phyloP scores from a whole-genome alignment of 2,113 vertebrate genomes.

The Spheniscus mendiculus region DNA sequence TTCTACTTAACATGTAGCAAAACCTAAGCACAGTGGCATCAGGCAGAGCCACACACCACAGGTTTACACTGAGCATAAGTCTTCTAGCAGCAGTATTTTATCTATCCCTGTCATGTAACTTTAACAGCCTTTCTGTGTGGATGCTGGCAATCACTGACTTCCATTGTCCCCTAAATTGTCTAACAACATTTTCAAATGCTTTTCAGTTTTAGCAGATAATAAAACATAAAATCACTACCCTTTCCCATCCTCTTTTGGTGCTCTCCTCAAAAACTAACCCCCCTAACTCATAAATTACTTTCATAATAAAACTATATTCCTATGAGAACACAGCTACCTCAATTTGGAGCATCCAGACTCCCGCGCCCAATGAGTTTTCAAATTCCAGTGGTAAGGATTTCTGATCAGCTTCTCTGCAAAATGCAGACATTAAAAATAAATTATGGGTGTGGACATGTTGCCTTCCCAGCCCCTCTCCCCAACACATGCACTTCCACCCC shows the following conservation, averaged over 20 bases:
- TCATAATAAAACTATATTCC: background rate
- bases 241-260: background rate
- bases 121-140: conserved; percentile 47
- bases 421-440: conserved; percentile 68
- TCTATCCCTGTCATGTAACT: conserved; percentile 52
- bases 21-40: background rate
- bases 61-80: background rate
- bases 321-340: background rate
- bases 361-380: background rate
- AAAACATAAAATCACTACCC: conserved; percentile 4
- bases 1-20: background rate
- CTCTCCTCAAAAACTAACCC: background rate
- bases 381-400: background rate
- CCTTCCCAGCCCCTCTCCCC: conserved; percentile 41
- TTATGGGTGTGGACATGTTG: conserved; percentile 47
- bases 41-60: background rate
- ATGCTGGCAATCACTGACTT: conserved; percentile 55
- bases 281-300: background rate
- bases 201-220: conserved; percentile 54
- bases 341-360: background rate
- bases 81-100: conserved; percentile 50
- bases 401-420: conserved; percentile 24
- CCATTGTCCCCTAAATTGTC: conserved; percentile 58
- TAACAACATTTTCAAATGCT: conserved; percentile 57
- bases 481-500: background rate